Conservation (phyloP, 2,113 vertebrate genomes). For the Campylorhamphus procurvoides region DNA sequence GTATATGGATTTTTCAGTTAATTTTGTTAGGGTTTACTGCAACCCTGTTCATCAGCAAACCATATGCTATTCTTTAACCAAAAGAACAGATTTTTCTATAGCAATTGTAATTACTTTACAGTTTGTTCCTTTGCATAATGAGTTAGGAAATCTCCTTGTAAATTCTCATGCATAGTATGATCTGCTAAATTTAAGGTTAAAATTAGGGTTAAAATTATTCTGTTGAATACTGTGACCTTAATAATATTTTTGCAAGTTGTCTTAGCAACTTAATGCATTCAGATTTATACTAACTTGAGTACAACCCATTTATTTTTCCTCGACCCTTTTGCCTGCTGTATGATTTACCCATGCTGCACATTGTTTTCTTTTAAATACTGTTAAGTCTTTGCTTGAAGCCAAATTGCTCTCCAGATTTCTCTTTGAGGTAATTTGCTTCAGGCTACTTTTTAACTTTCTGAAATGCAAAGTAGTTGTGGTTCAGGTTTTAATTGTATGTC, state of each 20-base stretch:
- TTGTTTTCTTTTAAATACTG: slow-evolving; percentile 12
- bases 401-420: not conserved
- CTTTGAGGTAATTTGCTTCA: not conserved
- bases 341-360: not conserved
- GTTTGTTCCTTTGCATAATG: not conserved
- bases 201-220: not conserved
- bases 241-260: not conserved
- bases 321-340: not conserved
- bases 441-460: slow-evolving; percentile 1
- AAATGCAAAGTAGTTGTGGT: slow-evolving; percentile 13
- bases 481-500: slow-evolving; percentile 28
- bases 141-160: not conserved
- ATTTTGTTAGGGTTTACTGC: not conserved
- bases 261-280: not conserved
- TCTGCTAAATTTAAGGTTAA: not conserved
- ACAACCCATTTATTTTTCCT: not conserved
- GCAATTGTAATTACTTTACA: not conserved
- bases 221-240: not conserved
- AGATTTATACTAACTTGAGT: not conserved
- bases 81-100: not conserved
- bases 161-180: not conserved
- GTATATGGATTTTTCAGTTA: not conserved
- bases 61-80: not conserved
- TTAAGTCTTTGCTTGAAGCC: not conserved
- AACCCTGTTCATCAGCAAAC: not conserved